Base-by-base conservation (phyloP, 2,888 invertebrate species). In the Agrotis exclamationis region DNA sequence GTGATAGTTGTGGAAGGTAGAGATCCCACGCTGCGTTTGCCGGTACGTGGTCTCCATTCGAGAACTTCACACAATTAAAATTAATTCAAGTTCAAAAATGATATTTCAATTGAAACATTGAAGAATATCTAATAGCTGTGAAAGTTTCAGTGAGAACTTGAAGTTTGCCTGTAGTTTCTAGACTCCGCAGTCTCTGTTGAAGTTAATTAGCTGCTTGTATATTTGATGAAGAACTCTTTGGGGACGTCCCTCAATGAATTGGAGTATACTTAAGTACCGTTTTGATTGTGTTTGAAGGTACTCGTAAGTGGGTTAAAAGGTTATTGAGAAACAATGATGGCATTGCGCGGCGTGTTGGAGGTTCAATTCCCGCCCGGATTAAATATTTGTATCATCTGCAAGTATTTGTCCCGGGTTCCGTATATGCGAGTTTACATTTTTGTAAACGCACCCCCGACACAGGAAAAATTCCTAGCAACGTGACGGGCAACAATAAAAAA, bases 201-300 rank as follows among this genome's bases (percentile, higher is more conserved):
- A 77, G 57, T 57, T 71, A 63, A 77, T 77, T 63, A 77, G 51
- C 51, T 28, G 51, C 78, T 47, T 74, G 20, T 22, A 70, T 77
- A 60, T 76, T 76, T 74, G n/a, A 74, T 69, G 48, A 76, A 45
- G 14, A n/a, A 18, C 22, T 54, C 22, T n/a, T n/a, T 48, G 16
- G 50, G 39, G 24, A 53, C 22, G 53, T 76, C 53, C 44, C 9
- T 33, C 66, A 65, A 74, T 74, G 18, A 56, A 47, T 5, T 39
- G 56, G 44, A 14, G 39, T 28, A 2, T 57, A 62, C 28, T 47
- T 24, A 24, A 3, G 3, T 24, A 24, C 3, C 2, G 28, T 47
- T 22, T 18, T 28, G 14, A 54, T 47, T 39, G 20, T 39, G 33
- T 39, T n/a, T 14, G 14, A 39, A 11, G 22, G 1, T n/a, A n/a